phyloP scores from a whole-genome alignment of 2,888 invertebrate species.

The Bembecia ichneumoniformis region DNA sequence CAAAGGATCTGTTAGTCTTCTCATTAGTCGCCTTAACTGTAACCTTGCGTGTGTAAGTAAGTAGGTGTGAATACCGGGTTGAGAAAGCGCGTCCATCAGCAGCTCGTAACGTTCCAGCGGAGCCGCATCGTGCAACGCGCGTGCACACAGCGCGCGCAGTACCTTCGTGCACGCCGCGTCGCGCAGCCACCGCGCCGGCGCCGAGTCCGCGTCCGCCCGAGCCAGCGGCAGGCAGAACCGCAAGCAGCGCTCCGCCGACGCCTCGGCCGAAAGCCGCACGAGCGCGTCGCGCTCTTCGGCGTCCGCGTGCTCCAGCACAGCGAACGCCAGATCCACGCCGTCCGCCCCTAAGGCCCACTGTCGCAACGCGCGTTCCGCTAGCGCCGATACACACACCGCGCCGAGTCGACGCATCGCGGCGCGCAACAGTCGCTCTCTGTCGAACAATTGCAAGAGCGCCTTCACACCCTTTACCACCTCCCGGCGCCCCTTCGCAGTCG shows the following conservation, averaged over 20 bases:
- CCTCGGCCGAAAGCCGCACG: conserved; percentile 25
- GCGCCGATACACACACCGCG: conserved; percentile 27
- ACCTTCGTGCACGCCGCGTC: conserved; percentile 20
- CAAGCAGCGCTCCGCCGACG: conserved; percentile 27
- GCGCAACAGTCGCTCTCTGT: conserved; percentile 10
- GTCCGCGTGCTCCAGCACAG: conserved; percentile 67
- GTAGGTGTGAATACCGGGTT: too few relatives aligned
- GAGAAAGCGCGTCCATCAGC: not conserved
- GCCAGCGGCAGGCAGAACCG: conserved; percentile 43
- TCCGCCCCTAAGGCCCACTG: conserved; percentile 29
- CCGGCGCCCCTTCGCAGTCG: not conserved
- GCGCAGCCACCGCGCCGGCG: conserved; percentile 50
- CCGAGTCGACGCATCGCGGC: conserved; percentile 46
- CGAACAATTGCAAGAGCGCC: not conserved
- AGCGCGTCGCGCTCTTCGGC: conserved; percentile 67
- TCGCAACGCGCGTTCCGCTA: conserved; percentile 19
- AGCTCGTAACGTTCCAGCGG: conserved; percentile 1
- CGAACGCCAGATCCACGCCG: conserved; percentile 76
- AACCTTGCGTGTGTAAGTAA: too few relatives aligned
- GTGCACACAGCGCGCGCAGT: conserved; percentile 16
- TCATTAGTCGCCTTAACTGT: too few relatives aligned
- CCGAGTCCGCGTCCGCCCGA: conserved; percentile 40
- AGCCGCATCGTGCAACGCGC: conserved; percentile 11
- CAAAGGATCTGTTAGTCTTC: too few relatives aligned
- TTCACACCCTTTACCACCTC: not conserved